A percentile compares a stretch with the other conserved stretches of the same genome.
phyloP scores from a whole-genome alignment of 2,888 invertebrate species.

The Rotaria macrura region DNA sequence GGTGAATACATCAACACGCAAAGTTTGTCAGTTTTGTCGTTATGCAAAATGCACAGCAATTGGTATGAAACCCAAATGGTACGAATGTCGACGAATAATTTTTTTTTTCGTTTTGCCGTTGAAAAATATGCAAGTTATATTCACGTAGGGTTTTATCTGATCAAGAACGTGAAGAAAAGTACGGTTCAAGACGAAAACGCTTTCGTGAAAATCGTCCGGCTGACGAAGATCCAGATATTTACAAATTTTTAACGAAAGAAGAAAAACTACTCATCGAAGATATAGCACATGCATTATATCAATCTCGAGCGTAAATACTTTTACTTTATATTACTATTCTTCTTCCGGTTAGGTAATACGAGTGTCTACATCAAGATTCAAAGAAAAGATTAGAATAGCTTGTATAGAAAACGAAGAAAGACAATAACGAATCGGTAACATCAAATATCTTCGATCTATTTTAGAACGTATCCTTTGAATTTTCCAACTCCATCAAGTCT shows the following conservation, averaged over 20 bases:
- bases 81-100: background rate
- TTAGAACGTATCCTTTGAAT: background rate
- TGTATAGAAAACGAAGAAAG: no score
- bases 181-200: constrained; percentile 29
- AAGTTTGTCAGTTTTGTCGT: constrained; percentile 33
- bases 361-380: no score
- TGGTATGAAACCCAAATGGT: constrained; percentile 32
- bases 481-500: background rate
- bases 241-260: background rate
- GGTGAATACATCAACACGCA: constrained; percentile 28
- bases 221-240: constrained; percentile 21
- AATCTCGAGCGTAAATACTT: background rate
- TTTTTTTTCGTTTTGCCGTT: background rate
- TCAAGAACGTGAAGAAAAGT: constrained; percentile 30
- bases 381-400: no score
- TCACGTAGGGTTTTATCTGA: constrained; percentile 25
- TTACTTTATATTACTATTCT: background rate
- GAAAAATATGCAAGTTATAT: background rate
- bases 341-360: no score
- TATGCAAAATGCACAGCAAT: constrained; percentile 26
- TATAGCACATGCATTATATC: constrained; percentile 11
- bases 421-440: no score
- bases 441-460: background rate
- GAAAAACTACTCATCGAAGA: constrained; percentile 10
- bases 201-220: background rate